Percentiles rank a stretch among this genome's conserved stretches.
Conservation (phyloP, 2,113 vertebrate species). For the Pavo muticus region DNA sequence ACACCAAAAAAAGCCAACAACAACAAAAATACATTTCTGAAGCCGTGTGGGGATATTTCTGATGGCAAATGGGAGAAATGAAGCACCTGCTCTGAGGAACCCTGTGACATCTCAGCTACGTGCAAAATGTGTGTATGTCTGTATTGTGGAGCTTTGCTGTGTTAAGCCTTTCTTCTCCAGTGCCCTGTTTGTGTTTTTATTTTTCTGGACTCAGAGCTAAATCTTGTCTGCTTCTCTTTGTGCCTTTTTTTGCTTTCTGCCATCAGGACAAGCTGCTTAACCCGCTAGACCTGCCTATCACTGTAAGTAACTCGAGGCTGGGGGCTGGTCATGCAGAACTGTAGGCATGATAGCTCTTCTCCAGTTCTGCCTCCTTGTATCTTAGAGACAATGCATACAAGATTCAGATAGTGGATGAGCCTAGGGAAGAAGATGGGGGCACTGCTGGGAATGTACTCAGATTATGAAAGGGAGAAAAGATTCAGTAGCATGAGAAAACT, state of each 20-base stretch:
- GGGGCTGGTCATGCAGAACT: slow-evolving; percentile 44
- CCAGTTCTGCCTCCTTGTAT: neutral
- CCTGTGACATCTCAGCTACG: neutral
- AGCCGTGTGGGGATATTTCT: neutral
- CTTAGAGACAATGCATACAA: neutral
- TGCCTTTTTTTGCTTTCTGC: slow-evolving; percentile 79
- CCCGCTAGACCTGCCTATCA: slow-evolving; percentile 92
- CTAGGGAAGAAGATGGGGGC: neutral
- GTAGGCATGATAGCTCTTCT: slow-evolving; percentile 17
- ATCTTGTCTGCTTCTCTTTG: slow-evolving; percentile 82
- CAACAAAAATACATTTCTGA: neutral
- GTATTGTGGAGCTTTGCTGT: slow-evolving; percentile 70
- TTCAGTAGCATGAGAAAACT: slow-evolving; percentile 3
- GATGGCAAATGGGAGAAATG: neutral
- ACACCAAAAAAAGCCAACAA: neutral
- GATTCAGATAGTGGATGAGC: neutral
- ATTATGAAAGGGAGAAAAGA: neutral
- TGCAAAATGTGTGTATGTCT: slow-evolving; percentile 55
- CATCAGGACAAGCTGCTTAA: slow-evolving; percentile 91
- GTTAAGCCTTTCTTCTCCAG: slow-evolving; percentile 65
- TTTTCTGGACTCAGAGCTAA: slow-evolving; percentile 72
- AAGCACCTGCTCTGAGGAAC: slow-evolving; percentile 1
- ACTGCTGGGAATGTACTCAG: neutral
- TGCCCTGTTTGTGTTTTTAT: slow-evolving; percentile 59
- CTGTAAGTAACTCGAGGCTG: slow-evolving; percentile 87